Evolutionary conservation across 2,888 invertebrate genomes (phyloP).

Genomic region (Cyaniris semiargus): DNA sequence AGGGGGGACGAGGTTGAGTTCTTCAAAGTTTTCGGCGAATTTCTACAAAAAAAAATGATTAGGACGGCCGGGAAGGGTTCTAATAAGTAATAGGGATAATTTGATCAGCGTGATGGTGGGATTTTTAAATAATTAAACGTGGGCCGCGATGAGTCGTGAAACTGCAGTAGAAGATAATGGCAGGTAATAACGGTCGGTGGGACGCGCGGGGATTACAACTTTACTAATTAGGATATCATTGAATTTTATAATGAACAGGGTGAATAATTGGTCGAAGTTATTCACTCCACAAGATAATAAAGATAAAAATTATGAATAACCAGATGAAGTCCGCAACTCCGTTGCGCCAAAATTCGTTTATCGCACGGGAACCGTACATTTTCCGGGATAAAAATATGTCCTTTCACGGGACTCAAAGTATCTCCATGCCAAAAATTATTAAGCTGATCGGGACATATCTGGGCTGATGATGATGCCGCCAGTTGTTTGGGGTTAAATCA

Average conservation of each 20-base stretch:
- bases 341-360: no score
- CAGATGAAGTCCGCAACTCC: no score
- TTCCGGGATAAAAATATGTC: no score
- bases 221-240: slow-evolving; percentile 4
- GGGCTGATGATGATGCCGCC: slow-evolving; percentile 12
- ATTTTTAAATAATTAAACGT: slow-evolving; percentile 1
- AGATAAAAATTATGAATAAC: neutral
- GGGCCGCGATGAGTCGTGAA: neutral
- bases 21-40: slow-evolving; percentile 12
- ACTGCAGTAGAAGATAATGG: slow-evolving; percentile 7
- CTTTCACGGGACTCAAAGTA: no score
- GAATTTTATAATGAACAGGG: neutral
- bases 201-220: neutral
- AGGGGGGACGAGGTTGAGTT: slow-evolving; percentile 13
- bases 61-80: slow-evolving; percentile 15
- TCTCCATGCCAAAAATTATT: no score
- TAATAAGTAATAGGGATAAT: slow-evolving; percentile 21
- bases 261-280: neutral
- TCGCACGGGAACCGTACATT: no score
- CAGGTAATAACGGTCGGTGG: neutral
- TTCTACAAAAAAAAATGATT: slow-evolving; percentile 25
- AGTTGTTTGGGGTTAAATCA: slow-evolving; percentile 31
- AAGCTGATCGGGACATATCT: no score
- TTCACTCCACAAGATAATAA: neutral
- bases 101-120: slow-evolving; percentile 15